Evolutionary conservation across 2,797 vertebrate species (phyloP), one percentile per base, ranked within the genome.

Genomic region (Onychomys leucogaster): DNA sequence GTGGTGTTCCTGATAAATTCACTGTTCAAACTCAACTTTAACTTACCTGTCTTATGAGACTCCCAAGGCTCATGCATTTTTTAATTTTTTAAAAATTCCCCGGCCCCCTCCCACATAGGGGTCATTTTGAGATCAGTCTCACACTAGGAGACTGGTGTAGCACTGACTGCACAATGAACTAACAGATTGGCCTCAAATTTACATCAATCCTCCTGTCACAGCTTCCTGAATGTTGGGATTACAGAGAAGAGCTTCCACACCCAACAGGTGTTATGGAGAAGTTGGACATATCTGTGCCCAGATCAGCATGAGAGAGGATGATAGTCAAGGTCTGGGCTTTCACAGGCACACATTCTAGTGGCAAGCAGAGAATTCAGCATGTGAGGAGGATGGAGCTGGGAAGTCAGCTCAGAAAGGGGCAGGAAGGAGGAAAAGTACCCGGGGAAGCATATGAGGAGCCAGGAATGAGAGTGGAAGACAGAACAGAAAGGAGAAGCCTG

Each of bases 211-310:
- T 86, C 21, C 37, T 34, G 14, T 41, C 37, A 61, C n/a, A 43
- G 29, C 17, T 17, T 32, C 80, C 61, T 49, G 61, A 85, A 23
- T 67, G 43, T 34, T 25, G 7, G 63, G 78, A 41, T 61, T 69
- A 41, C 25, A 3, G 8, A 61, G 29, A 21, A 25, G 77, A 32
- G 4, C 19, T 11, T 43, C 8, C 25, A 19, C 34, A 3, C 21
- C 27, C 41, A 16, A 29, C 25, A 32, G 2, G 3, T 77, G 11
- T 2, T 9, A 29, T 10, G 57, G 25, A 67, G 57, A 12, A 5
- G 27, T 49, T 27, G 69, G 32, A 16, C 3, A 3, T 4, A 10
- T 13, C 32, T 57, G 13, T 34, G 2, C 9, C 6, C 2, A 0
- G 25, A 34, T 41, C 5, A 0, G 46, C 27, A 4, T 1, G 17